Percentiles rank a stretch among this genome's conserved stretches.
phyloP scores from a whole-genome alignment of 2,113 vertebrate species.

The Puffinus mauretanicus region DNA sequence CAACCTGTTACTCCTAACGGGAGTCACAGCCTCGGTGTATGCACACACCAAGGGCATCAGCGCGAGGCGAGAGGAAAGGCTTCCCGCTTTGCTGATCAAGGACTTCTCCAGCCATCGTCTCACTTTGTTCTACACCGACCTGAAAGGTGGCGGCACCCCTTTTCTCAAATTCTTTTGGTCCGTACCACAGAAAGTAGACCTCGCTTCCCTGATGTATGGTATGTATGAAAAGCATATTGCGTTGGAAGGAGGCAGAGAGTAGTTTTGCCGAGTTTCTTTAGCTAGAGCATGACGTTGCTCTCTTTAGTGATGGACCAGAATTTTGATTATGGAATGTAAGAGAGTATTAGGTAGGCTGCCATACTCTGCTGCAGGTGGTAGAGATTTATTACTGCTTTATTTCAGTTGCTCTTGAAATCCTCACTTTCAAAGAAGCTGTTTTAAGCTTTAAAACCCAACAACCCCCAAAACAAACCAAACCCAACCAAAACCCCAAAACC shows the following conservation, averaged over 20 bases:
- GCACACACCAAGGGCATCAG: rapidly evolving
- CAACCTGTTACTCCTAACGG: rapidly evolving
- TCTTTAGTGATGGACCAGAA: too few relatives aligned
- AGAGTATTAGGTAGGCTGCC: not conserved
- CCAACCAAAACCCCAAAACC: not conserved
- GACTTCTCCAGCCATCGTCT: not conserved
- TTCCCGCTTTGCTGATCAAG: not conserved
- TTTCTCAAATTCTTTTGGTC: not conserved
- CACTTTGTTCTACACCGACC: not conserved
- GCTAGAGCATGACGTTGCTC: not conserved
- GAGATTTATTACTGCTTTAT: not conserved
- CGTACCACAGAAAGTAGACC: too few relatives aligned
- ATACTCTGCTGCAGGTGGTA: not conserved
- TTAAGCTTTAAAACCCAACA: not conserved
- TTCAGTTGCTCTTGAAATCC: not conserved
- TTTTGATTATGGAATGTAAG: not conserved
- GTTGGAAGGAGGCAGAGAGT: not conserved
- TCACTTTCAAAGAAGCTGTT: not conserved
- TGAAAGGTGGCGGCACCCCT: not conserved
- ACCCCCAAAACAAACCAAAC: not conserved
- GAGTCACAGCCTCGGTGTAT: rapidly evolving
- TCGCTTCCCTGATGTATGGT: not conserved
- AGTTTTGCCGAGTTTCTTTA: not conserved
- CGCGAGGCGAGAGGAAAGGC: not conserved
- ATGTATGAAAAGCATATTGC: rapidly evolving